Base-by-base conservation (phyloP, 2,888 invertebrate species). In the Galeopsomyia nigrocyanea region DNA sequence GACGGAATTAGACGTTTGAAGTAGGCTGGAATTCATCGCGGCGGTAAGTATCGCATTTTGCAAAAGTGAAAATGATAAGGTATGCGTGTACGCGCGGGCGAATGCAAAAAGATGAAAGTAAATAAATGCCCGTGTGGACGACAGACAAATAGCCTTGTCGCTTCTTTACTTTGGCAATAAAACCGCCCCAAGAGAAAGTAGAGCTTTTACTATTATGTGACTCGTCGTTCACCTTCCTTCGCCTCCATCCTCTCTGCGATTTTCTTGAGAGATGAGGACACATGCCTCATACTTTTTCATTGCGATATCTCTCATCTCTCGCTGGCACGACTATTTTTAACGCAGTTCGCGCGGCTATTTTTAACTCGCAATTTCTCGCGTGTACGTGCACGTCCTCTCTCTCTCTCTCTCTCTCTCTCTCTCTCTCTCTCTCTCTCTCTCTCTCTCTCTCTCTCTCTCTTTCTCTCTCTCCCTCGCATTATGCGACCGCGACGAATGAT, bases 131-230 rank as follows among this genome's bases (percentile, higher is more conserved):
- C 13, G 10, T 39, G 39, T 7, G 7, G 39, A 7, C 10, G 39
- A 39, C 7, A 49, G 68, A 70, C 63, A 67, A 74, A 74, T 63
- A 62, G 60, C 39, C 14, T 51, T n/a, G 70, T 70, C 74, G 64
- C 60, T 63, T 53, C 50, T 60, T 55, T 49, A 50, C 65, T 17
- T 14, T 10, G 6, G 65, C 60, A 65, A 60, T 66, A 58, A 68
- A 70, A 76, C 69, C 62, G 58, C 50, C 16, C 51, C 39, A 61
- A 17, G 53, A 31, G 70, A 60, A 68, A 55, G 58, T 50, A 64
- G 64, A 56, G 63, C 62, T 71, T 60, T 64, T 55, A 61, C 61
- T 65, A 74, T 68, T 71, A 71, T 58, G 68, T 61, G 71, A 56
- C 68, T 66, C 62, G 26, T 26, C 26, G 26, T 26, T 26, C n/a